Base-by-base conservation (phyloP, 1,140 invertebrate species). In the Procambarus clarkii region DNA sequence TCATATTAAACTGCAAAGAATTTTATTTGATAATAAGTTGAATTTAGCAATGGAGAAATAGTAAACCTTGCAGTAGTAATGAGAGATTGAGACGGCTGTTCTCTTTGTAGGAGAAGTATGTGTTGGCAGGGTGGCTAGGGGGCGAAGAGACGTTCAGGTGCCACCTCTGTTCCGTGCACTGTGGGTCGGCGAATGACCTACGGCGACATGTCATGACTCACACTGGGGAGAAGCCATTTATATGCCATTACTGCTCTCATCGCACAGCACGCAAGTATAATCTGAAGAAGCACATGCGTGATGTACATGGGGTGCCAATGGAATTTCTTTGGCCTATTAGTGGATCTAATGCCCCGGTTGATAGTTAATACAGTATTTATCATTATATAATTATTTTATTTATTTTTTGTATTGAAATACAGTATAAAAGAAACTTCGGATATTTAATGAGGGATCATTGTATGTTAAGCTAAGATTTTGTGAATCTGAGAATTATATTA, bases 51-150 rank as follows among this genome's bases (percentile, higher is more conserved):
- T 34, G 34, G 34, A 34, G 34, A 54, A 21, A 15, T 50, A 54
- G 54, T 80, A 21, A 64, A 34, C 44, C 3, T 60, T 24, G 50
- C 34, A 78, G 80, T 4, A 80, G 78, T 50, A 50, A 13, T 18
- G 3, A 58, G 24, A 58, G 77, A 87, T 78, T 87, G 85, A 87
- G 85, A 60, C 54, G 77, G 74, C 18, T 83, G 44, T 91, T 83
- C 81, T 91, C 88, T 91, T 91, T 91, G 88, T 91, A 91, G 88
- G 88, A 85, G 78, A 88, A 88, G 88, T 76, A 81, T 48, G 88
- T 85, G 88, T 91, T 83, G 88, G 88, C 88, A 78, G 88, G 88
- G 88, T 91, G 88, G 88, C 81, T 82, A 76, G 81, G 81, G 88
- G 74, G 80, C 24, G 88, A 88, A 69, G 77, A 88, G 58, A 21